Evolutionary conservation across 2,888 invertebrate species (phyloP), one percentile per base, ranked within the genome.

Genomic region (Enchytraeus crypticus): DNA sequence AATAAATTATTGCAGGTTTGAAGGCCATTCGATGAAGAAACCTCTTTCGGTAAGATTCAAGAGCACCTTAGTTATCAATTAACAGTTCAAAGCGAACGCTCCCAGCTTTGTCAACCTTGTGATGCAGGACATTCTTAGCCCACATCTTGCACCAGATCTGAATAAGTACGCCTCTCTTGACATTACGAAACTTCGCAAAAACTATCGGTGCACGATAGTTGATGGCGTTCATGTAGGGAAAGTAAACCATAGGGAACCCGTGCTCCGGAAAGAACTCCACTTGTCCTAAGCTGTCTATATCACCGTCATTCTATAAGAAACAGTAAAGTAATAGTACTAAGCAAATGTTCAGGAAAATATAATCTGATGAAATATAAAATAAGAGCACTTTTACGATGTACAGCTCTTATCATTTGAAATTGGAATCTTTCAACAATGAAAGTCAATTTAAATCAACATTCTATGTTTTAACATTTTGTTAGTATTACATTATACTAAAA

Each of bases 21-120:
- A n/a, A n/a, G n/a, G n/a, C n/a, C n/a, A n/a, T n/a, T n/a, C n/a
- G n/a, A n/a, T n/a, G n/a, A n/a, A n/a, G n/a, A n/a, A n/a, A n/a
- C n/a, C n/a, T n/a, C n/a, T n/a, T n/a, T n/a, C n/a, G n/a, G n/a
- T n/a, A n/a, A n/a, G n/a, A n/a, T n/a, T n/a, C n/a, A n/a, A n/a
- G n/a, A n/a, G n/a, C n/a, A 43, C 4, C 14, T 29, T 21, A 23
- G 85, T 88, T 88, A 83, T 92, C 92, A 80, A 92, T 86, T 87
- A 92, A 87, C 80, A 92, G 84, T 83, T 92, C 92, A 83, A 93
- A 92, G 83, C 92, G 92, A 74, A 92, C 91, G 73, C 89, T 89
- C 74, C 92, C 93, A 77, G 90, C 87, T 81, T 89, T 86, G 79
- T 92, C 89, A 80, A 86, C 85, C 77, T 90, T 87, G 82, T 92